Evolutionary conservation across 2,113 vertebrate species (phyloP).

Genomic region (Chlamydotis undulata): DNA sequence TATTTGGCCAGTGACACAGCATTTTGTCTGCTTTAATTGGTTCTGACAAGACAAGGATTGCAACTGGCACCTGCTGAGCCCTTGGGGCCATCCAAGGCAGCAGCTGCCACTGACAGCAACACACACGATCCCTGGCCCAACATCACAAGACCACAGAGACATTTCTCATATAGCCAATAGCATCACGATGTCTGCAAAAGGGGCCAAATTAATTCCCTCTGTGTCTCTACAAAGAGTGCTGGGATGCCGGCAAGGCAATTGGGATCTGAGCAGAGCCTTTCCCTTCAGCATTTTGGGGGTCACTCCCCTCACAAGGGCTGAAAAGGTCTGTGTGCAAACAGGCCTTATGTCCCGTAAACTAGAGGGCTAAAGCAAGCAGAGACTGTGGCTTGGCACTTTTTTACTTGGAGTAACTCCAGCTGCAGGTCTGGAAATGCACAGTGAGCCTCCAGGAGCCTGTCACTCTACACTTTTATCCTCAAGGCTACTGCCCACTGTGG

Average conservation of each 20-base stretch:
- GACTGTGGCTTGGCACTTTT: neutral
- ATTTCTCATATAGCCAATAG: neutral
- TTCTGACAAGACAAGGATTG: neutral
- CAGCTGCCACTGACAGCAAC: neutral
- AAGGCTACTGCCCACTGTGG: neutral
- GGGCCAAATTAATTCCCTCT: neutral
- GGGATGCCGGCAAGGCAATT: neutral
- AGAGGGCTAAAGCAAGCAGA: neutral
- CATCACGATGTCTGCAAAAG: neutral
- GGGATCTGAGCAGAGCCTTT: neutral
- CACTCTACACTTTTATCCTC: neutral
- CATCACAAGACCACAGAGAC: neutral
- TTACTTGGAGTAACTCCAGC: neutral
- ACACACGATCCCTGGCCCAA: neutral
- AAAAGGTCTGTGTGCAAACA: neutral
- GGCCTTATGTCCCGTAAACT: neutral
- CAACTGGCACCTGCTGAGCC: constrained; percentile 1
- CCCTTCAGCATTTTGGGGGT: neutral
- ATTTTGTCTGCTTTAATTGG: neutral
- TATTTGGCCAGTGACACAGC: constrained; percentile 60
- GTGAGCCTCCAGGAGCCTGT: neutral
- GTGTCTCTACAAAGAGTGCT: neutral
- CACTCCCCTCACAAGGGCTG: neutral
- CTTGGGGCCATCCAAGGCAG: neutral
- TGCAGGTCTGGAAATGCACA: neutral